Percentiles rank a stretch among this genome's conserved stretches.
Evolutionary conservation across 2,888 invertebrate genomes (phyloP).

Genomic region (Zelleria hepariella): DNA sequence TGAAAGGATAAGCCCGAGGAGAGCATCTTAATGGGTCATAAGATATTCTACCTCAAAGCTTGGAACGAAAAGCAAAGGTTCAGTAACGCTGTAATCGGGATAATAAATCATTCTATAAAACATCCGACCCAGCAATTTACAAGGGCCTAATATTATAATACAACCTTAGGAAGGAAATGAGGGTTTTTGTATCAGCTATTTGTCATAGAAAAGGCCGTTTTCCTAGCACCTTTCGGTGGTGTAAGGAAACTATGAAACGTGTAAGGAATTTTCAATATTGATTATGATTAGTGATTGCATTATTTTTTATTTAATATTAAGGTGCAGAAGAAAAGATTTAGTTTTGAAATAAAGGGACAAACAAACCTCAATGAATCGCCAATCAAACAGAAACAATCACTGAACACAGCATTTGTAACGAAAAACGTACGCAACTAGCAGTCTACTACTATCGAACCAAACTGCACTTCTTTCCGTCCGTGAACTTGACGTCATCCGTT

Average conservation of each 20-base stretch:
- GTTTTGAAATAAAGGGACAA: not conserved
- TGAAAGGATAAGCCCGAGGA: not conserved
- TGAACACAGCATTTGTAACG: not conserved
- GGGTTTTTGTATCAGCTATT: not conserved
- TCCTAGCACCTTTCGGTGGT: not conserved
- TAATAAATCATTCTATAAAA: not conserved
- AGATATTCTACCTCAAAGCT: not conserved
- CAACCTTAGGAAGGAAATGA: not conserved
- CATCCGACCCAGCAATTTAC: not conserved
- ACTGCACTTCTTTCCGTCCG: slow-evolving; percentile 61
- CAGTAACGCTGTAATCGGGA: not conserved
- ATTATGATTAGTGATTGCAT: not conserved
- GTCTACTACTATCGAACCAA: slow-evolving; percentile 46
- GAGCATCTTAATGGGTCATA: not conserved
- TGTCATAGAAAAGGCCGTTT: not conserved
- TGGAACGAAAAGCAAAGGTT: not conserved
- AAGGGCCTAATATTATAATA: not conserved
- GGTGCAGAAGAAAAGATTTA: not conserved
- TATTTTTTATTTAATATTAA: too few species aligned
- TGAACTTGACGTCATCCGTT: slow-evolving; percentile 67
- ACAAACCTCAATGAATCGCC: not conserved
- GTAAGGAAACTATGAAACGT: not conserved
- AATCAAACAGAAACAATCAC: not conserved
- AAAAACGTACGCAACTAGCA: not conserved
- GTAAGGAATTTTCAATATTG: not conserved